Base-by-base conservation (phyloP, 2,888 invertebrate genomes). In the Allolobophora icterica region DNA sequence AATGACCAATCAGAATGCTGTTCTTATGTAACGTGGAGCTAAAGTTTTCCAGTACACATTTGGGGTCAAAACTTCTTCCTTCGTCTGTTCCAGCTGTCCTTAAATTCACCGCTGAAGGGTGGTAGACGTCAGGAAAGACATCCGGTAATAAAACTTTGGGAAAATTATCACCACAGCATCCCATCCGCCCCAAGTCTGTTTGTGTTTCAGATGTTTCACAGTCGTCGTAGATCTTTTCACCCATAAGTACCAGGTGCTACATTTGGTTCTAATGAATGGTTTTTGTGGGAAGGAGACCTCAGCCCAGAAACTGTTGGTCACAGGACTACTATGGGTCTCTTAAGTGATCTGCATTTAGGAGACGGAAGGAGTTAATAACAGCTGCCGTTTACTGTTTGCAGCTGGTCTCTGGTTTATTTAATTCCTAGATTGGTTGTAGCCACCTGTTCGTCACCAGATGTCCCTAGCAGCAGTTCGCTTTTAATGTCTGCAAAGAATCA, bases 351-450 rank as follows among this genome's bases (percentile, higher is more conserved):
- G n/a, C 71, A 30, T 30, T 71, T 11, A n/a, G n/a, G 5, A 8
- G 71, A 71, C 71, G 71, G 71, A 71, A 71, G n/a, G 71, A n/a
- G 71, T 71, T 71, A 13, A 71, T 71, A n/a, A n/a, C 71, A n/a
- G 71, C 30, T 17, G 11, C 71, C 2, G 17, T 71, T 71, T n/a
- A n/a, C n/a, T n/a, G n/a, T n/a, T n/a, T n/a, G n/a, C n/a, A n/a
- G n/a, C n/a, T n/a, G n/a, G n/a, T n/a, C n/a, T n/a, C 30, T n/a
- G n/a, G 71, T 8, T 71, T 30, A 3, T 71, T 71, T 30, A 30
- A 71, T 30, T 71, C 71, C 8, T 71, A 2, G 71, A n/a, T 71
- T 71, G 52, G 52, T 52, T 52, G 6, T 13, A 71, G n/a, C 71
- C 71, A 71, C 71, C 71, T 71, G 71, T n/a, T n/a, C 17, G 71